phyloP scores from a whole-genome alignment of 1,140 invertebrate genomes.

The Drosophila tropicalis region DNA sequence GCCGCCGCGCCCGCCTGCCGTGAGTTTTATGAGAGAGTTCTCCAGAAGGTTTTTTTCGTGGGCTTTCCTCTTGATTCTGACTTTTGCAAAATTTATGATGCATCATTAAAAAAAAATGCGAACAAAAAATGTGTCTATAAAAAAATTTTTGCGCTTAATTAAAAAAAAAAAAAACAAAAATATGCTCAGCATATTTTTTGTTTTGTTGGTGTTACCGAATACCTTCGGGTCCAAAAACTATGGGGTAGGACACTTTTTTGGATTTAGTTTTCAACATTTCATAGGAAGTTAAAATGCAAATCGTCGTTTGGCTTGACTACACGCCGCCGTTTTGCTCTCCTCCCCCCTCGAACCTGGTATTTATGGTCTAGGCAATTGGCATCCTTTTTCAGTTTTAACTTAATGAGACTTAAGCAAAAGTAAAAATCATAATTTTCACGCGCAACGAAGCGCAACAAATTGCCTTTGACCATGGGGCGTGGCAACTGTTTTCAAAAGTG shows the following conservation, averaged over 20 bases:
- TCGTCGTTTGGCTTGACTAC: slow-evolving; percentile 25
- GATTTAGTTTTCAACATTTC: slow-evolving; percentile 55
- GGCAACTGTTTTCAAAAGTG: slow-evolving; percentile 56
- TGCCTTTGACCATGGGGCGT: slow-evolving; percentile 54
- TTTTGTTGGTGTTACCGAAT: slow-evolving; percentile 2
- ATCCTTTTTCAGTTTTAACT: slow-evolving; percentile 64
- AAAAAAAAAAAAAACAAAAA: slow-evolving; percentile 51
- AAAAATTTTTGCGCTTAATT: slow-evolving; percentile 66
- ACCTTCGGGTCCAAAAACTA: slow-evolving; percentile 11
- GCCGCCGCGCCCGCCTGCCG: slow-evolving; percentile 47
- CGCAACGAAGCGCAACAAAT: slow-evolving; percentile 77
- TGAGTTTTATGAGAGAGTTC: slow-evolving; percentile 51
- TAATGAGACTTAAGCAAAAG: slow-evolving; percentile 76
- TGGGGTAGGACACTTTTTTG: slow-evolving; percentile 12
- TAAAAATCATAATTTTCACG: slow-evolving; percentile 78
- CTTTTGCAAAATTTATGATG: slow-evolving; percentile 61
- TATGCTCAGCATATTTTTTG: not conserved
- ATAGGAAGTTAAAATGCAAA: slow-evolving; percentile 54
- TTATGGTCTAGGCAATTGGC: slow-evolving; percentile 66
- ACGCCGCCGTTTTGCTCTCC: not conserved
- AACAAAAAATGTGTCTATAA: slow-evolving; percentile 54
- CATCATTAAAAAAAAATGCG: slow-evolving; percentile 55
- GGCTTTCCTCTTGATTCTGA: slow-evolving; percentile 28
- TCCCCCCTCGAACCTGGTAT: slow-evolving; percentile 54
- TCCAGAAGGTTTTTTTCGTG: not conserved